Evolutionary conservation across 2,888 invertebrate species (phyloP), one percentile per base, ranked within the genome.

Genomic region (Noctua comes): DNA sequence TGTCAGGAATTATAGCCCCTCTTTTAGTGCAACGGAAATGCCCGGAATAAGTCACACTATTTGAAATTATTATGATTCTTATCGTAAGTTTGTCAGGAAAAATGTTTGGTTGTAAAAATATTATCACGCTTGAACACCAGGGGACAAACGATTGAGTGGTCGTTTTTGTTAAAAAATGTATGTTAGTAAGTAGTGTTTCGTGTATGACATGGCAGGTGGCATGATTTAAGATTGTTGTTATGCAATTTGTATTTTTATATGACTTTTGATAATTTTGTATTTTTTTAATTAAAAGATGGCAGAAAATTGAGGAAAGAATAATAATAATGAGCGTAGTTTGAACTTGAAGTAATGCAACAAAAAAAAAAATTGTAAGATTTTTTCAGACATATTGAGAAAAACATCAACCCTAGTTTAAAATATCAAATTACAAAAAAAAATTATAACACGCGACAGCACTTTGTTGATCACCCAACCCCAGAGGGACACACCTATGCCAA

Each of bases 401-500:
- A 24, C 13, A 13, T 36, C 13, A 43, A 21, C 57, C 24, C 4
- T 0, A 0, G 18, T 27, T 62, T 36, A 40, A 62, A 71, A 57
- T 74, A 79, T 59, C 10, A 64, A 64, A 79, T 71, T 31, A 57
- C 64, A 10, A 16, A 10, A 64, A 73, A 71, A 68, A 66, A 27
- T 40, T 24, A 62, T 36, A 54, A 62, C 82, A 79, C 31, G 57
- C 31, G 36, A 80, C 72, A 57, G 40, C 74, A 83, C 68, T 83
- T 76, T 66, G 66, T 62, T 76, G 74, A 75, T 85, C 76, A 83
- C 27, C 6, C 65, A 66, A 62, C 66, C 76, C 79, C 69, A 21
- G n/a, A 54, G 43, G 66, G 86, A 73, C 72, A 70, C 73, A 82
- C 77, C 69, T 80, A 76, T 81, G 79, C 80, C 74, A 88, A 85